phyloP scores from a whole-genome alignment of 2,797 vertebrate species.

The Paguma larvata region DNA sequence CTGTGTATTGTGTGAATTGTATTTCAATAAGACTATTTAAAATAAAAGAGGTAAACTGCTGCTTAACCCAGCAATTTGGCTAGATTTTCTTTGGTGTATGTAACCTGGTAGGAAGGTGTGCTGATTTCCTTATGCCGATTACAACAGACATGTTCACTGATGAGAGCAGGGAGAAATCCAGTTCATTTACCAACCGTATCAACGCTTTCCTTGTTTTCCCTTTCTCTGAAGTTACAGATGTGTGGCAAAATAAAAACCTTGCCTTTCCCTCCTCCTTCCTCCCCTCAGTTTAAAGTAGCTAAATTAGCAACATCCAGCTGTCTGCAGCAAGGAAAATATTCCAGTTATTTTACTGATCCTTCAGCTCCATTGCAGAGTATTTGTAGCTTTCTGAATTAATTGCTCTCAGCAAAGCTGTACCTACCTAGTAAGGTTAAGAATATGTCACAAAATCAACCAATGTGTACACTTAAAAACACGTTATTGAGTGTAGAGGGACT shows the following conservation, averaged over 20 bases:
- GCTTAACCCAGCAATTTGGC: background rate
- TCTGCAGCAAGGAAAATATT: slow-evolving; percentile 54
- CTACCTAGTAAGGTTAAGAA: slow-evolving; percentile 58
- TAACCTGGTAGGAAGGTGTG: background rate
- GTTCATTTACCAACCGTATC: background rate
- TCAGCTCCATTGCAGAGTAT: background rate
- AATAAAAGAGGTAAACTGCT: background rate
- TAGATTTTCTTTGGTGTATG: background rate
- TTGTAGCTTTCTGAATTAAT: slow-evolving; percentile 68
- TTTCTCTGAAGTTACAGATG: slow-evolving; percentile 26
- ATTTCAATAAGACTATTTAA: background rate
- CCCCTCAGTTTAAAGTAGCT: background rate
- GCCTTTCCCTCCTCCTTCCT: background rate
- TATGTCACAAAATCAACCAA: slow-evolving; percentile 65
- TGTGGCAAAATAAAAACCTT: background rate
- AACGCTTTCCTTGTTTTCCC: background rate
- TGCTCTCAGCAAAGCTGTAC: slow-evolving; percentile 58
- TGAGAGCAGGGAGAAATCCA: background rate
- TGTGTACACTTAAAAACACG: slow-evolving; percentile 43
- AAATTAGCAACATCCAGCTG: slow-evolving; percentile 60
- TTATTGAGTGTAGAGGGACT: background rate
- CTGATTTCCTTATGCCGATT: background rate
- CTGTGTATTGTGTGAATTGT: background rate
- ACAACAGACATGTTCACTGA: background rate
- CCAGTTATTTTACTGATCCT: slow-evolving; percentile 57